phyloP scores from a whole-genome alignment of 2,113 vertebrate species.

The Elachura formosa region DNA sequence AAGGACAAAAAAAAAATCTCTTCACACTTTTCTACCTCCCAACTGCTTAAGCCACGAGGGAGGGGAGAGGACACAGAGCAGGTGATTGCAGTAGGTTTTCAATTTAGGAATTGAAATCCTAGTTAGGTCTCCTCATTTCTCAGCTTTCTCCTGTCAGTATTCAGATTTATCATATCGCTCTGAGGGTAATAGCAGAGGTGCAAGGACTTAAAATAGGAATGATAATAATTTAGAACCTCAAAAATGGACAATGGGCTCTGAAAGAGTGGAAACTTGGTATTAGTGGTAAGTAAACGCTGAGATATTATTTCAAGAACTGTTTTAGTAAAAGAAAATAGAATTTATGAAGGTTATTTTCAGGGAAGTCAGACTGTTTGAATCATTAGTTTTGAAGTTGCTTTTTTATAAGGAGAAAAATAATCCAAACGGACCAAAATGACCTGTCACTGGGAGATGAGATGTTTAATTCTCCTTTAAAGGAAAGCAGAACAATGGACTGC shows the following conservation, averaged over 20 bases:
- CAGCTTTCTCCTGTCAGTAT: not conserved
- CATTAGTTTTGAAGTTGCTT: not conserved
- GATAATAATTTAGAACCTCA: not conserved
- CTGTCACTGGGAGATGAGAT: not conserved
- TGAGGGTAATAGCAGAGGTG: not conserved
- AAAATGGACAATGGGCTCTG: not conserved
- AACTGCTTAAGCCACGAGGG: not conserved
- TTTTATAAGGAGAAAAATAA: not conserved
- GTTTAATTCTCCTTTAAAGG: not conserved
- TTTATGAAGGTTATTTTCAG: not conserved
- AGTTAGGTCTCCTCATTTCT: not conserved
- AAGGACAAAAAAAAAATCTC: not conserved
- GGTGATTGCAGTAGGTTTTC: not conserved
- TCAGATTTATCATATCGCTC: not conserved
- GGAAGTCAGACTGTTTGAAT: not conserved
- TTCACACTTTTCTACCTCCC: not conserved
- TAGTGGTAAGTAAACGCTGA: not conserved
- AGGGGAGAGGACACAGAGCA: not conserved
- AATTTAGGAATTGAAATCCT: fast-evolving
- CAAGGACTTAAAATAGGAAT: not conserved
- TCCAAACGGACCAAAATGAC: not conserved
- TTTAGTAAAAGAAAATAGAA: not conserved
- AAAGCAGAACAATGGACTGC: not conserved
- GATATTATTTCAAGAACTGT: not conserved
- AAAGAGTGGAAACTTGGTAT: not conserved